These are phyloP conservation scores for Rhagonycha fulva DNA, from an alignment of 2,888 invertebrate species.

Conservation along the genomic window DNA sequence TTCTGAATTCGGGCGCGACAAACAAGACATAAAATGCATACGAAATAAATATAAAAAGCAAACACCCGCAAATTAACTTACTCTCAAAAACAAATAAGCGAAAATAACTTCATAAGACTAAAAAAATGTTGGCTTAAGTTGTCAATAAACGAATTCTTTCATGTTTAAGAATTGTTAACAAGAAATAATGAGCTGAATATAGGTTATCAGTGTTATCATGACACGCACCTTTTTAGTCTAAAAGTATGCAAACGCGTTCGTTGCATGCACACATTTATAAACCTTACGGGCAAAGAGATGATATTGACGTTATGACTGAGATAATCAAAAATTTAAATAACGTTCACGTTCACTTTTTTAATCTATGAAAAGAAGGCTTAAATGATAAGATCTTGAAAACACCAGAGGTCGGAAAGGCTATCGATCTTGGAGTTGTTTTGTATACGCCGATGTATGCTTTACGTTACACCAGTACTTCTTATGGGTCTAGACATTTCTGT, in stretches of 20 bases:
- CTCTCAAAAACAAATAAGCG: background rate
- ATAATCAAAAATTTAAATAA: background rate
- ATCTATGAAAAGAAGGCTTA: background rate
- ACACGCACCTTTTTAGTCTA: slow-evolving; percentile 16
- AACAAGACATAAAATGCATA: slow-evolving; percentile 31
- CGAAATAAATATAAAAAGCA: slow-evolving; percentile 18
- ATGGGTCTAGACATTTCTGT: too few relatives aligned
- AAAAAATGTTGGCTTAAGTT: background rate
- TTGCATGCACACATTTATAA: slow-evolving; percentile 13
- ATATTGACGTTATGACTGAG: background rate
- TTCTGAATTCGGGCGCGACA: slow-evolving; percentile 36
- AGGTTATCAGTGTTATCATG: slow-evolving; percentile 12
- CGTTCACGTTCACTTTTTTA: background rate
- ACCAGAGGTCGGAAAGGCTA: background rate
- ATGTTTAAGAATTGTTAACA: slow-evolving; percentile 3
- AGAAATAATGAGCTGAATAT: slow-evolving; percentile 14
- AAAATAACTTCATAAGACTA: background rate
- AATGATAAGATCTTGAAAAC: background rate
- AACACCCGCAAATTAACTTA: background rate
- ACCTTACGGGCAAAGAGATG: background rate
- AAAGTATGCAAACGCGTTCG: slow-evolving; percentile 19
- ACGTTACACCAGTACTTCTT: background rate
- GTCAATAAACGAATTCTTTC: slow-evolving; percentile 1
- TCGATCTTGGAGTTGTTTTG: background rate
- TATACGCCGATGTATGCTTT: background rate